A percentile compares a stretch with the other conserved stretches of the same genome.
Conservation (phyloP, 2,888 invertebrate genomes). For the Bellardia pandia region DNA sequence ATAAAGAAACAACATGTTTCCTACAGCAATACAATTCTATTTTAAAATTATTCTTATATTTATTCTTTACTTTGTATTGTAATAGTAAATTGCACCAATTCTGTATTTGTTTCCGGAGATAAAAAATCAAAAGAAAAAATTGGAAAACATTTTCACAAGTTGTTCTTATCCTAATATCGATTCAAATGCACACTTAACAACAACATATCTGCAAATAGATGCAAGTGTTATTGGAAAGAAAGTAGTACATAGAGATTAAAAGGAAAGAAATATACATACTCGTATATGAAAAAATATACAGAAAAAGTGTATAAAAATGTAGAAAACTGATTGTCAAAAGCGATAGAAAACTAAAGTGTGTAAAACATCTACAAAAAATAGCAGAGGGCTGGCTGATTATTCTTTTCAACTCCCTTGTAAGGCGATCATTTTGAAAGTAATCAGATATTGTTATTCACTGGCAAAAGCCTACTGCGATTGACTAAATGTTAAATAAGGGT, state of each 20-base stretch:
- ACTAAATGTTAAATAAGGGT: too few species aligned
- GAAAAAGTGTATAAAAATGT: neutral
- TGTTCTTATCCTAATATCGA: slow-evolving; percentile 47
- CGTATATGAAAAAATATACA: neutral
- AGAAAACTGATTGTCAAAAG: slow-evolving; percentile 31
- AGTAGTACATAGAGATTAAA: neutral
- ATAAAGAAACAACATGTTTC: slow-evolving; percentile 24
- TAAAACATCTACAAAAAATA: neutral
- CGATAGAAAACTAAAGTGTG: slow-evolving; percentile 17
- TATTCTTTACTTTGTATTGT: too few species aligned
- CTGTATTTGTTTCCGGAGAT: slow-evolving; percentile 36
- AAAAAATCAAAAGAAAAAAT: slow-evolving; percentile 19
- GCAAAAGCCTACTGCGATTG: too few species aligned
- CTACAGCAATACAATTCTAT: neutral
- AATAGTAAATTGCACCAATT: slow-evolving; percentile 47
- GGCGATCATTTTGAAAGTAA: neutral
- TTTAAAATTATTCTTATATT: slow-evolving; percentile 17
- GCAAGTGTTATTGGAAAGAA: neutral
- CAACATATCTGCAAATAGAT: neutral
- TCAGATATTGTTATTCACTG: too few species aligned
- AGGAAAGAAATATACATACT: neutral
- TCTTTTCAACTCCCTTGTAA: too few species aligned
- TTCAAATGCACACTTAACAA: slow-evolving; percentile 39
- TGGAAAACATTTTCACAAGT: slow-evolving; percentile 17
- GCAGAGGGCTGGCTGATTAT: too few species aligned